Percentiles rank a stretch among this genome's conserved stretches.
phyloP scores from a whole-genome alignment of 2,113 vertebrate species.

The Pachyramphus minor region DNA sequence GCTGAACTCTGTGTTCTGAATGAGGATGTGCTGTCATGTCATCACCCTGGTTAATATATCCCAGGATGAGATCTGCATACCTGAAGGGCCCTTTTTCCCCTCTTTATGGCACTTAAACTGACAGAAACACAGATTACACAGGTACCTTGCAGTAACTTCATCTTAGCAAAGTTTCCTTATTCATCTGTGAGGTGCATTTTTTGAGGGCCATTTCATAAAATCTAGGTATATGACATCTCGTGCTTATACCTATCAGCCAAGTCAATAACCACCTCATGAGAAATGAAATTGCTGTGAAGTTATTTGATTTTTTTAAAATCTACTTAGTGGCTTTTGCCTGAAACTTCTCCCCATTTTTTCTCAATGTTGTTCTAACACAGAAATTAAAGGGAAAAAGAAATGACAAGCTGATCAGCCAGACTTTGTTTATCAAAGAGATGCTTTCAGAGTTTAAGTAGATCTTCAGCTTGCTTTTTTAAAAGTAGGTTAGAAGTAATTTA shows the following conservation, averaged over 20 bases:
- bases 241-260: background rate
- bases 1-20: background rate
- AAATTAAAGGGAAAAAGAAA: background rate
- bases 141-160: background rate
- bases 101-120: background rate
- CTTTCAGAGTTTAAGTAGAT: background rate
- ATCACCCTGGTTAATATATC: conserved; percentile 34
- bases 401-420: background rate
- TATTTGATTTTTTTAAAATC: background rate
- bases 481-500: background rate
- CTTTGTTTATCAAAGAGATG: background rate
- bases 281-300: background rate
- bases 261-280: background rate
- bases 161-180: background rate
- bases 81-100: background rate
- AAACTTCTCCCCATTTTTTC: background rate
- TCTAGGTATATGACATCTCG: background rate
- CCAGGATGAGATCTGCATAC: background rate
- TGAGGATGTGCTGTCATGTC: conserved; percentile 18
- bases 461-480: background rate
- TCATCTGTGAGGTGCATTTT: background rate
- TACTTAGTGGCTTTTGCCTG: background rate
- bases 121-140: background rate
- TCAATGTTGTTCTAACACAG: background rate
- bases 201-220: background rate